Percentiles rank a stretch among this genome's conserved stretches.
Conservation (phyloP, 1,140 invertebrate genomes). For the Anoplophora glabripennis region DNA sequence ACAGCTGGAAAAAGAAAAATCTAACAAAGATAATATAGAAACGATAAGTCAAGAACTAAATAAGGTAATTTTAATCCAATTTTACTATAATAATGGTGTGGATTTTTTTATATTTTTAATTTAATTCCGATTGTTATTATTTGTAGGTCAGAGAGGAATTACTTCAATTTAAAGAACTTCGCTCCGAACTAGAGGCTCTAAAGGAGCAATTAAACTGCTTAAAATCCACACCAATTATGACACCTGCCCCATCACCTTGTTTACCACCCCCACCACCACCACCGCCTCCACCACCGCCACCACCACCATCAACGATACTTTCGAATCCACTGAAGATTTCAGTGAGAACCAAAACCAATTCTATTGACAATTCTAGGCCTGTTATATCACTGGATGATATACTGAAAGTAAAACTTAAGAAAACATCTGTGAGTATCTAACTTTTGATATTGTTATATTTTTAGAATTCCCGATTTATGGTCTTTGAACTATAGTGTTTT, state of each 20-base stretch:
- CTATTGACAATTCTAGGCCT: slow-evolving; percentile 25
- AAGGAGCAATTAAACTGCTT: slow-evolving; percentile 15
- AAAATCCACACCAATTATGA: slow-evolving; percentile 1
- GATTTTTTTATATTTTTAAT: too few species aligned
- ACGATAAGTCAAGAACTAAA: too few species aligned
- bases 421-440: slow-evolving; percentile 29
- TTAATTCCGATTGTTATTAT: not conserved
- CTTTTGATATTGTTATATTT: not conserved
- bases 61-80: too few species aligned
- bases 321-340: slow-evolving; percentile 6
- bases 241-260: slow-evolving; percentile 22
- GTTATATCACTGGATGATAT: slow-evolving; percentile 40
- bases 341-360: not conserved
- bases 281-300: slow-evolving; percentile 14
- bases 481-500: too few species aligned
- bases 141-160: slow-evolving; percentile 22
- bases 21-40: too few species aligned
- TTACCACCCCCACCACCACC: slow-evolving; percentile 33
- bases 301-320: not conserved
- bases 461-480: too few species aligned
- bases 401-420: slow-evolving; percentile 39
- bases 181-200: slow-evolving; percentile 18
- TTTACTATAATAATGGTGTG: too few species aligned
- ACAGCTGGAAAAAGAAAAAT: too few species aligned
- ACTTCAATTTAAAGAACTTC: slow-evolving; percentile 13